phyloP scores from a whole-genome alignment of 2,797 vertebrate species.

The Chaetodon trifasciatus region DNA sequence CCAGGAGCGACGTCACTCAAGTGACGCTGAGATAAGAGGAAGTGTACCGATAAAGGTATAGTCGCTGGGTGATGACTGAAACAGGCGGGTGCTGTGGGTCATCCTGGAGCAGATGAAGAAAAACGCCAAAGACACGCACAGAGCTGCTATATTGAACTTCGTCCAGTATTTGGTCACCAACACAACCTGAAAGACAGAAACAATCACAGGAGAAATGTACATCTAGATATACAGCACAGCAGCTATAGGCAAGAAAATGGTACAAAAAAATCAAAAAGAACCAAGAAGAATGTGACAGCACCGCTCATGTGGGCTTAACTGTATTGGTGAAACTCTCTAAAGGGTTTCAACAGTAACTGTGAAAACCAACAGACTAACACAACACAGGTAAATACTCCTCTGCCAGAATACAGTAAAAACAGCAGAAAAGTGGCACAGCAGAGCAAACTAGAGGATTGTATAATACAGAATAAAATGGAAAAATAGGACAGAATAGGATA shows the following conservation, averaged over 20 bases:
- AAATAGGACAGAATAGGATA: no score
- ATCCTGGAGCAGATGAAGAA: slow-evolving; percentile 84
- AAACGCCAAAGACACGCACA: slow-evolving; percentile 82
- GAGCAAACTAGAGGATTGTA: no score
- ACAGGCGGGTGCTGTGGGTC: slow-evolving; percentile 84
- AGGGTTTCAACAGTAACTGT: background rate
- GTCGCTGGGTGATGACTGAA: slow-evolving; percentile 75
- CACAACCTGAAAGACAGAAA: slow-evolving; percentile 80
- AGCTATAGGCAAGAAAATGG: background rate
- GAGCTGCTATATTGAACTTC: slow-evolving; percentile 71
- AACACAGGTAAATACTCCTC: background rate
- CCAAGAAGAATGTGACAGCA: background rate
- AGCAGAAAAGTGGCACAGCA: background rate
- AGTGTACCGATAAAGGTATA: slow-evolving; percentile 90
- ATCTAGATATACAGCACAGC: background rate
- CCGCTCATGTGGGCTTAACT: background rate
- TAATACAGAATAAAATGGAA: no score
- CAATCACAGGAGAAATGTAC: background rate
- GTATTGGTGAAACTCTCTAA: background rate
- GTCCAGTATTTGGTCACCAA: slow-evolving; percentile 91
- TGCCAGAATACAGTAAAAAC: background rate
- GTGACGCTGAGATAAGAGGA: background rate
- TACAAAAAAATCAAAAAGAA: background rate
- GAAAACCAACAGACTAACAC: background rate
- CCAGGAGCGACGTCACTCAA: slow-evolving; percentile 1